Base-by-base conservation (phyloP, 2,888 invertebrate genomes). In the Rugalucina vietnamica region DNA sequence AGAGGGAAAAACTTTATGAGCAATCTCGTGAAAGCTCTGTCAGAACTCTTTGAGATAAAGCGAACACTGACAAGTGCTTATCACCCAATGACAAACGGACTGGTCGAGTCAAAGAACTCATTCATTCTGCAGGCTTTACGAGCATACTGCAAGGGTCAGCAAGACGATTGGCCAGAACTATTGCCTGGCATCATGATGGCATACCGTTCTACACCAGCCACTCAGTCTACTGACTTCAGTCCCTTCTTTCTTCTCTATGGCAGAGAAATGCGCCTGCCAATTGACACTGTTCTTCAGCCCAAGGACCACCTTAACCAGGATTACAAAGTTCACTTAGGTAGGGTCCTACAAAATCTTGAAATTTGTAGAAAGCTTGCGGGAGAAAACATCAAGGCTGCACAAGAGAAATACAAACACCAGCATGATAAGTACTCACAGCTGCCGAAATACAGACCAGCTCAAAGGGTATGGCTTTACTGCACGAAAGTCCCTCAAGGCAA, bases 121-220 rank as follows among this genome's bases (percentile, higher is more conserved):
- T 75, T 70, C 14, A 82, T 88, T 21, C 80, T 83, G 0, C 88
- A 90, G 84, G 29, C 85, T 24, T 27, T 90, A 1, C 32, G 86
- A 29, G 27, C 80, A 21, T 88, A 88, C 49, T 79, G 76, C 39
- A 82, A 85, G 50, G 77, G 74, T 0, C 32, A 80, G 29, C 86
- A 89, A 39, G 76, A 78, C 18, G 72, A 85, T 54, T 88, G 87
- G 86, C 72, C 79, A 43, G 75, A 87, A 43, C 24, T 85, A 4
- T 14, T 88, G 12, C 86, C 88, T 18, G 14, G 39, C 3, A 81
- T 90, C 1, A 75, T 90, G 79, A 88, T 89, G 88, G 82, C 85
- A 0, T 87, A 86, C 34, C 69, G 86, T 12, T 39, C 49, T 12
- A 82, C 87, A 10, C 89, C 87, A 54, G 85, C 82, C 0, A 87